These are phyloP conservation scores for Sipha flava DNA, from an alignment of 1,140 invertebrate genomes.

Conservation along the genomic window DNA sequence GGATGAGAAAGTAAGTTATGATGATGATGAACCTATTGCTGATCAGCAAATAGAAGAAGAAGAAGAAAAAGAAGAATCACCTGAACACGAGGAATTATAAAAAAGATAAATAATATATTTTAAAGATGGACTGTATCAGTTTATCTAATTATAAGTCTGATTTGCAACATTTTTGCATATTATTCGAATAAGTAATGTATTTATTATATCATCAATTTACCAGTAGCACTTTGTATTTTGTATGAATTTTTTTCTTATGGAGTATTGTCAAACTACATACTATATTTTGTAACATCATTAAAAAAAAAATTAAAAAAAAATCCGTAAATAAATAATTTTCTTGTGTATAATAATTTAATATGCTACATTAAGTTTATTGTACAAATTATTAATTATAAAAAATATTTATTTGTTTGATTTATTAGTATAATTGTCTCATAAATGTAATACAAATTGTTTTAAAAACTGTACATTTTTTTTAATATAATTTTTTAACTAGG, in stretches of 20 bases:
- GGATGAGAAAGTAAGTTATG: constrained; percentile 56
- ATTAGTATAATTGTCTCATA: neutral
- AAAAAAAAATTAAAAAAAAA: neutral
- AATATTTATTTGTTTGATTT: neutral
- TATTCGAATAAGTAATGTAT: constrained; percentile 4
- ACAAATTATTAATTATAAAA: constrained; percentile 5
- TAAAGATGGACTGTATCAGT: constrained; percentile 15
- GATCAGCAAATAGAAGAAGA: constrained; percentile 1
- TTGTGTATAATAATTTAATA: neutral
- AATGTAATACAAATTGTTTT: constrained; percentile 10
- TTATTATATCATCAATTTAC: neutral
- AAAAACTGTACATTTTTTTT: too few relatives aligned
- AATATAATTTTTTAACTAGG: too few relatives aligned
- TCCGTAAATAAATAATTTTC: neutral
- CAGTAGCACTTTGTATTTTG: neutral
- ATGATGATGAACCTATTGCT: neutral
- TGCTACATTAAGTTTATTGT: neutral
- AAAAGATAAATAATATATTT: neutral
- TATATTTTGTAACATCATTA: neutral
- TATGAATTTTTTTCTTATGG: neutral
- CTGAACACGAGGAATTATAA: constrained; percentile 23
- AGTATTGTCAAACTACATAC: neutral
- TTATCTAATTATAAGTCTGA: constrained; percentile 29
- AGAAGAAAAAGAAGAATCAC: constrained; percentile 4
- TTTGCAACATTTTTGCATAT: neutral